phyloP scores from a whole-genome alignment of 2,113 vertebrate species.

The Isurus oxyrinchus region DNA sequence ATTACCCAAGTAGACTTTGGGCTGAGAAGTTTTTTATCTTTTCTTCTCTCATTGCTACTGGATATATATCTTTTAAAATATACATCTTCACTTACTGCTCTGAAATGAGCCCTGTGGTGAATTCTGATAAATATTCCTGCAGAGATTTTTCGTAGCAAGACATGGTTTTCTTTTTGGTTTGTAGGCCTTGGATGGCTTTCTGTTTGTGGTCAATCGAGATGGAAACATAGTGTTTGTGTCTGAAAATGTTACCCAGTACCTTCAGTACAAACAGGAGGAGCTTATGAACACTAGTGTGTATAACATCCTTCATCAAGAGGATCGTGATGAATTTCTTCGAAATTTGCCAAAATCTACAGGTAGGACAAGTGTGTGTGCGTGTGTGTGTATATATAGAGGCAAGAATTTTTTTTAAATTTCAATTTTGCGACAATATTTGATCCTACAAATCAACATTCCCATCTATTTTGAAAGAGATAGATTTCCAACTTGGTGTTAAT shows the following conservation, averaged over 20 bases:
- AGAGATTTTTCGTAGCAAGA: not conserved
- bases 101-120: not conserved
- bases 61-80: not conserved
- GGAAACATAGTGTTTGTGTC: constrained; percentile 96
- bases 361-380: constrained; percentile 47
- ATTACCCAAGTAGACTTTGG: not conserved
- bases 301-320: constrained; percentile 88
- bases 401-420: not conserved
- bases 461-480: not conserved
- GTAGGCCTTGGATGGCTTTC: constrained; percentile 91
- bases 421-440: not conserved
- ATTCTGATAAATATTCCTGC: not conserved
- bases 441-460: not conserved
- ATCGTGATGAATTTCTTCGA: constrained; percentile 89
- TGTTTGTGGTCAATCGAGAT: constrained; percentile 96
- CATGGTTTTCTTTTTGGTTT: constrained; percentile 40
- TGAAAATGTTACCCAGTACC: constrained; percentile 94
- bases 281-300: constrained; percentile 94
- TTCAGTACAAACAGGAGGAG: constrained; percentile 95
- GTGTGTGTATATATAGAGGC: not conserved
- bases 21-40: not conserved
- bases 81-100: not conserved
- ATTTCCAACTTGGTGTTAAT: not conserved
- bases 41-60: not conserved
- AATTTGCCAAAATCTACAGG: constrained; percentile 87